Conservation (phyloP, 2,888 invertebrate species). For the Chymomyza fuscimana region DNA sequence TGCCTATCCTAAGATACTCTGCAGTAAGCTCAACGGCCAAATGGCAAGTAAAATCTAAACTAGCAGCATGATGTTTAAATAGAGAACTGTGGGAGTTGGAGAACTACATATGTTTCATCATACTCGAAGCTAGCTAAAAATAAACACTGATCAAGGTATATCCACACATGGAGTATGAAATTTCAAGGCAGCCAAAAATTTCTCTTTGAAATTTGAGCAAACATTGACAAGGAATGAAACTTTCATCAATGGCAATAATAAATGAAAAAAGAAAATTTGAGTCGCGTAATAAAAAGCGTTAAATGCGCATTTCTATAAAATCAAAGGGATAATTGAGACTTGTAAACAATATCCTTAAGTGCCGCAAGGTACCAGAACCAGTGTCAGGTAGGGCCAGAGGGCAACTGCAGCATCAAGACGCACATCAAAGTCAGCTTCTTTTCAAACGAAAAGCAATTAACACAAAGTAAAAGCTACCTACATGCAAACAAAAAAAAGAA, state of each 20-base stretch:
- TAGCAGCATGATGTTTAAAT: not conserved
- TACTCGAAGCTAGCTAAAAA: too few relatives aligned
- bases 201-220: constrained; percentile 57
- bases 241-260: not conserved
- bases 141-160: not conserved
- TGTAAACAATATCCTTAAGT: constrained; percentile 70
- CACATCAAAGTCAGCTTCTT: constrained; percentile 51
- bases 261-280: constrained; percentile 30
- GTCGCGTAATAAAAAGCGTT: not conserved
- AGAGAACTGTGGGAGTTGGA: too few relatives aligned
- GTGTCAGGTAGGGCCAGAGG: not conserved
- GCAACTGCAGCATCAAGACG: constrained; percentile 20
- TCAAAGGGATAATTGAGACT: constrained; percentile 71
- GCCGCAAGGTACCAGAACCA: constrained; percentile 27
- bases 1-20: constrained; percentile 35
- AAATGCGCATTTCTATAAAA: constrained; percentile 36
- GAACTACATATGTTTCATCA: too few relatives aligned
- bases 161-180: constrained; percentile 21
- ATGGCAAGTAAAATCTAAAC: not conserved
- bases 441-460: constrained; percentile 67
- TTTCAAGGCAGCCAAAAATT: constrained; percentile 36
- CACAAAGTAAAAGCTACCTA: constrained; percentile 27
- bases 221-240: not conserved
- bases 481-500: not conserved
- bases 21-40: not conserved